Conservation (phyloP, 2,113 vertebrate species). For the Lethenteron camtschaticum region DNA sequence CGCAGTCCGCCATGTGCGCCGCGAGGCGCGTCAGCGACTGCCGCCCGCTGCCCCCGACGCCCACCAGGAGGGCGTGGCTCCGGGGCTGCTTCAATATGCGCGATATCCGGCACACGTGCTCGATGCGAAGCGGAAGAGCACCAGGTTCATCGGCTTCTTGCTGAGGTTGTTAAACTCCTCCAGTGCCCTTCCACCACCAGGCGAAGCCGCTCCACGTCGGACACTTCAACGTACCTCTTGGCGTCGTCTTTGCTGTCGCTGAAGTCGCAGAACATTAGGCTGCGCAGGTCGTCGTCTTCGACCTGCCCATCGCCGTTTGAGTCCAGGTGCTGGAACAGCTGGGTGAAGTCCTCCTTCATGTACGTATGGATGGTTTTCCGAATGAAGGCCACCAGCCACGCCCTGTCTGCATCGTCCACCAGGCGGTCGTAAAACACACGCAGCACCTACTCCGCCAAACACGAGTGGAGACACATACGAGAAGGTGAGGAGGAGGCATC, state of each 20-base stretch:
- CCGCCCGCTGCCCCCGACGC: constrained; percentile 59
- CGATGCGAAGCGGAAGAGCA: constrained; percentile 65
- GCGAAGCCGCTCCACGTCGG: constrained; percentile 27
- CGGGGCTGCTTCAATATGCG: constrained; percentile 60
- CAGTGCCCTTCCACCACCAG: constrained; percentile 39
- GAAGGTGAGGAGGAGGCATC: no score
- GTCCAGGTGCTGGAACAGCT: constrained; percentile 44
- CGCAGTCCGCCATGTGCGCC: constrained; percentile 50
- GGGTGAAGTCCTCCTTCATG: constrained; percentile 42
- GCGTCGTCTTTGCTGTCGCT: constrained; percentile 50
- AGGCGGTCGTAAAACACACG: constrained; percentile 67
- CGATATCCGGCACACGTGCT: constrained; percentile 61
- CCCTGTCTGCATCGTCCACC: constrained; percentile 37
- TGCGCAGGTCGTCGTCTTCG: constrained; percentile 52
- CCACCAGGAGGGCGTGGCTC: constrained; percentile 56
- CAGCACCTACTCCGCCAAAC: constrained; percentile 29
- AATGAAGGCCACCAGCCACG: constrained; percentile 43
- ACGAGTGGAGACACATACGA: no score
- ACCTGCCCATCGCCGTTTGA: constrained; percentile 37
- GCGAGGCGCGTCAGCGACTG: constrained; percentile 61
- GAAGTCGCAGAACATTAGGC: constrained; percentile 76
- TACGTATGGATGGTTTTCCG: constrained; percentile 25
- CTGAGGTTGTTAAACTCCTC: constrained; percentile 57
- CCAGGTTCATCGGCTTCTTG: constrained; percentile 61
- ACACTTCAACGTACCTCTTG: constrained; percentile 42